Percentiles rank a stretch among this genome's conserved stretches.
Evolutionary conservation across 2,797 vertebrate species (phyloP).

Genomic region (Sylvia borin): DNA sequence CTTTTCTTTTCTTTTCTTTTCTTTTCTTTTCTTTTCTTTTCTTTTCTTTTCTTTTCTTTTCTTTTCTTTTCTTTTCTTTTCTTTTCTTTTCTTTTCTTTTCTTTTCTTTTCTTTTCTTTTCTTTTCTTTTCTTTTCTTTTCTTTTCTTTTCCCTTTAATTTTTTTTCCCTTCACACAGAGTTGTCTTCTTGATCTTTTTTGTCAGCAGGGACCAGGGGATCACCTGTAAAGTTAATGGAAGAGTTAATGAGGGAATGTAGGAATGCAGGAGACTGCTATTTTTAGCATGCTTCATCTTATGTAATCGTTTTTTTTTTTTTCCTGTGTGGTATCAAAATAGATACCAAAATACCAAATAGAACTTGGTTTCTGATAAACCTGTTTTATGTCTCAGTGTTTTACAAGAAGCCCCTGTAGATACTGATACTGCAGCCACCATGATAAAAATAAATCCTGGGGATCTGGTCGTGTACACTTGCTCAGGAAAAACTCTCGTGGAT

Average conservation of each 20-base stretch:
- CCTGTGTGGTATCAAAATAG: conserved; percentile 56
- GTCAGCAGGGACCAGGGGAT: not conserved
- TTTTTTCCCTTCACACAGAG: not conserved
- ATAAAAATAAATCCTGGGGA: not conserved
- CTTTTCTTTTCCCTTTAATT: fast-evolving
- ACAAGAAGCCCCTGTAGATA: conserved; percentile 23
- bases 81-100: not conserved
- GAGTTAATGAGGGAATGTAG: conserved; percentile 61
- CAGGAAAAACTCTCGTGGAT: not conserved
- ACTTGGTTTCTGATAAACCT: conserved; percentile 57
- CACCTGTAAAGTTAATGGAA: conserved; percentile 56
- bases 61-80: not conserved
- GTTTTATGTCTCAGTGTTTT: conserved; percentile 33
- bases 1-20: not conserved
- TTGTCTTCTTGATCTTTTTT: not conserved
- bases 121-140: not conserved
- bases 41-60: not conserved
- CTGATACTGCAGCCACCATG: not conserved
- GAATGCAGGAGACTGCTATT: conserved; percentile 56
- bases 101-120: not conserved
- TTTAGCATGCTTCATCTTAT: conserved; percentile 53
- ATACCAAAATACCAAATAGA: conserved; percentile 57
- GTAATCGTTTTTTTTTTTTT: conserved; percentile 18
- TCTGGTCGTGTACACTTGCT: not conserved
- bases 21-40: not conserved